Conservation (phyloP, 2,797 vertebrate species). For the Esox masquinongy region DNA sequence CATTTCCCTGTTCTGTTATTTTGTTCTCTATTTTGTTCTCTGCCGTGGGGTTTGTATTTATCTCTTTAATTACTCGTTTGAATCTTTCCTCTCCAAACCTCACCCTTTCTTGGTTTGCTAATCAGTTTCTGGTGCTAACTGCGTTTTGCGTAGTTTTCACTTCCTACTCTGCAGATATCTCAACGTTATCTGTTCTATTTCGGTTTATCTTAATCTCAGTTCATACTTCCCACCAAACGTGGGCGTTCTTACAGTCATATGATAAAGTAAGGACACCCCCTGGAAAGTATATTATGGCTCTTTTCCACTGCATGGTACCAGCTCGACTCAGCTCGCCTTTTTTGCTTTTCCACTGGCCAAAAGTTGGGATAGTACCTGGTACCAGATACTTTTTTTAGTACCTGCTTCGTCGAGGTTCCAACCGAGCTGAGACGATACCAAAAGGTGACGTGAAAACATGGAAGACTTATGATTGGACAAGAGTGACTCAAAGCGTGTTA, state of each 20-base stretch:
- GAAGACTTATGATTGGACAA: too few species aligned
- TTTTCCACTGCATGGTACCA: too few species aligned
- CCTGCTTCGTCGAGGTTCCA: too few species aligned
- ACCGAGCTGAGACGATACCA: too few species aligned
- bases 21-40: conserved; percentile 12
- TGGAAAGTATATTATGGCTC: too few species aligned
- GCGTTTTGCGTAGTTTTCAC: background rate
- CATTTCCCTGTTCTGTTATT: conserved; percentile 19
- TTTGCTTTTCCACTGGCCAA: too few species aligned
- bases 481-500: too few species aligned
- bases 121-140: background rate
- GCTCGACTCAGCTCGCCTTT: too few species aligned
- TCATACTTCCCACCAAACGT: background rate
- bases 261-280: too few species aligned
- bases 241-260: background rate
- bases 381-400: too few species aligned
- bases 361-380: too few species aligned
- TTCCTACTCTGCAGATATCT: background rate
- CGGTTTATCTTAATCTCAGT: background rate
- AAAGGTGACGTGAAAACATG: too few species aligned
- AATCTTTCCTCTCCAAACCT: background rate
- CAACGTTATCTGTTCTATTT: background rate
- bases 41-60: conserved; percentile 9
- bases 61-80: background rate
- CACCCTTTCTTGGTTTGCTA: background rate